Evolutionary conservation across 2,113 vertebrate species (phyloP).

Genomic region (Pterophyllum scalare): DNA sequence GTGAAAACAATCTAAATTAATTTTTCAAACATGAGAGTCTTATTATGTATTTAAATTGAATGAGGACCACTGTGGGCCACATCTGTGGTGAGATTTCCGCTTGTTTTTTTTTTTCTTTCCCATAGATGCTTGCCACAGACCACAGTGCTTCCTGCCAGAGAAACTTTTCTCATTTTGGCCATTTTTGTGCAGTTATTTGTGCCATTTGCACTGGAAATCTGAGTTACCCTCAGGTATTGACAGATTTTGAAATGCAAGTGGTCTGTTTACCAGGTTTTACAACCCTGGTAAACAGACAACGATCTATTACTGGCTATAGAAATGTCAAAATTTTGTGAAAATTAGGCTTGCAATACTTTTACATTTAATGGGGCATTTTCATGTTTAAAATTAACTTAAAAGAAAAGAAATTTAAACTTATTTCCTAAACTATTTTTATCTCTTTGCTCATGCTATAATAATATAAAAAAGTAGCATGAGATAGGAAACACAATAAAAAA

Average conservation of each 20-base stretch:
- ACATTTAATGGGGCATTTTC: neutral
- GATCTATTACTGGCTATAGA: neutral
- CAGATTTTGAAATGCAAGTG: neutral
- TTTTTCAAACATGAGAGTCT: neutral
- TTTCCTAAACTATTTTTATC: neutral
- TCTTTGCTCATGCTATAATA: neutral
- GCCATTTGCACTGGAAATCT: conserved; percentile 8
- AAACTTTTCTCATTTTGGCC: neutral
- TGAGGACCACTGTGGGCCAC: neutral
- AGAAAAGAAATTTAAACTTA: neutral
- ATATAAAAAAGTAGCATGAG: neutral
- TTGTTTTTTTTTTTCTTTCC: neutral
- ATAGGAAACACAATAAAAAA: neutral
- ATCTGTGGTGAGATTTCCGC: neutral
- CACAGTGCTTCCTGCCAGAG: conserved; percentile 33
- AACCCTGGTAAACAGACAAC: neutral
- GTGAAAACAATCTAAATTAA: conserved; percentile 17
- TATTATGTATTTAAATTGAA: neutral
- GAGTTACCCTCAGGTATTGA: neutral
- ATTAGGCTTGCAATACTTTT: too few relatives aligned
- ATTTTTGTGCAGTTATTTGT: neutral
- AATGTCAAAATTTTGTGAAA: neutral
- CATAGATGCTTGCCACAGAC: conserved; percentile 37
- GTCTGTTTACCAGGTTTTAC: too few relatives aligned
- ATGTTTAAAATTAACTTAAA: neutral